phyloP scores from a whole-genome alignment of 2,113 vertebrate genomes.

The Cheilinus undulatus region DNA sequence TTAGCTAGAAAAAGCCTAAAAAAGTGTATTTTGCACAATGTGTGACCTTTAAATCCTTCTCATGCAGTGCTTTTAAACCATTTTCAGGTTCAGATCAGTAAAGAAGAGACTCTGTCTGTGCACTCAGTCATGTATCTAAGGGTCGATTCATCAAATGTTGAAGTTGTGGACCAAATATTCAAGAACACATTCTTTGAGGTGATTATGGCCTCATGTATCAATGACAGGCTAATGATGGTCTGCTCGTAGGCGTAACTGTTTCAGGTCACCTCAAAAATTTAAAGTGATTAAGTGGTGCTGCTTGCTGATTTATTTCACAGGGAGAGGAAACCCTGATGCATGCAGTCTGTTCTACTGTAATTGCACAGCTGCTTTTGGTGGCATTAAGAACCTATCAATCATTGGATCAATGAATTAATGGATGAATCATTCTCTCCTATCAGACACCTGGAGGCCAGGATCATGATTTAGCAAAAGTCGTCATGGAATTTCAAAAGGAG shows the following conservation, averaged over 20 bases:
- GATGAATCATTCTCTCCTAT: background rate
- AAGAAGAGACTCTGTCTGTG: background rate
- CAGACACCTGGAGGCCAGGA: background rate
- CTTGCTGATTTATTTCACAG: background rate
- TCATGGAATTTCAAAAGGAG: background rate
- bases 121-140: background rate
- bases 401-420: background rate
- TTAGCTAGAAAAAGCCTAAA: too few relatives aligned
- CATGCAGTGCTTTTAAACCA: background rate
- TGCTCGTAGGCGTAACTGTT: background rate
- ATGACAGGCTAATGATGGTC: background rate
- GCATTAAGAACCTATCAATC: background rate
- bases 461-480: background rate
- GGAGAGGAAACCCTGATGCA: background rate
- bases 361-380: background rate
- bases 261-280: background rate
- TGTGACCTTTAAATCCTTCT: too few relatives aligned
- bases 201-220: background rate
- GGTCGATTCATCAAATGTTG: background rate
- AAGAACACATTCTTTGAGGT: background rate
- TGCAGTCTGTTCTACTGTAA: background rate
- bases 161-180: background rate
- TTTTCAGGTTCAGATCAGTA: background rate
- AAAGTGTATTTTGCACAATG: too few relatives aligned
- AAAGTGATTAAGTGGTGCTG: background rate